Percentiles rank a stretch among this genome's conserved stretches.
Evolutionary conservation across 2,888 invertebrate species (phyloP).

Genomic region (Stegana nigrithorax): DNA sequence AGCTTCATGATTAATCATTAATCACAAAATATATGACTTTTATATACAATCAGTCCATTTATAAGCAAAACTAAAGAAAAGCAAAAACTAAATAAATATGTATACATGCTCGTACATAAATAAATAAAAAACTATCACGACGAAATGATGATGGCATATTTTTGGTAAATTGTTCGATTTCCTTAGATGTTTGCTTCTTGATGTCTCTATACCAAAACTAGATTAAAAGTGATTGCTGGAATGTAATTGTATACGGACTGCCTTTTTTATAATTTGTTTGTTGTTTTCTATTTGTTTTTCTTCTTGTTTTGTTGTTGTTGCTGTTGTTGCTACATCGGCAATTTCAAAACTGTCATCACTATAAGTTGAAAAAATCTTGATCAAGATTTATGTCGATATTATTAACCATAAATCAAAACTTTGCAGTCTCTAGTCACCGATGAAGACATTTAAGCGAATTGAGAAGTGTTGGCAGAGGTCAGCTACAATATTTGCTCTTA

Average conservation of each 20-base stretch:
- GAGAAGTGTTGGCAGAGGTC: background rate
- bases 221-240: conserved; percentile 37
- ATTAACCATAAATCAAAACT: conserved; percentile 19
- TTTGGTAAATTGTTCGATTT: conserved; percentile 54
- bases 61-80: too few relatives aligned
- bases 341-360: conserved; percentile 14
- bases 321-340: background rate
- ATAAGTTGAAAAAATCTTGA: conserved; percentile 8
- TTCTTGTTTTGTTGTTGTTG: background rate
- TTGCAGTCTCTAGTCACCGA: conserved; percentile 10
- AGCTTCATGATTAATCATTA: conserved; percentile 1
- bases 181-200: conserved; percentile 28
- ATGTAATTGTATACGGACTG: background rate
- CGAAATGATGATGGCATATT: conserved; percentile 38
- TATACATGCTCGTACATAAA: background rate
- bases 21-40: too few relatives aligned
- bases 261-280: too few relatives aligned
- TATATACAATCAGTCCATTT: background rate
- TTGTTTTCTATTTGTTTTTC: background rate
- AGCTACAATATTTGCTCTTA: conserved; percentile 7
- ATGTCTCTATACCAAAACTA: conserved; percentile 61
- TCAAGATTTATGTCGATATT: conserved; percentile 16
- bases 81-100: too few relatives aligned
- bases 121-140: too few relatives aligned
- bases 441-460: conserved; percentile 12